phyloP scores from a whole-genome alignment of 1,140 invertebrate species.

The Pseudobourletiella spinata region DNA sequence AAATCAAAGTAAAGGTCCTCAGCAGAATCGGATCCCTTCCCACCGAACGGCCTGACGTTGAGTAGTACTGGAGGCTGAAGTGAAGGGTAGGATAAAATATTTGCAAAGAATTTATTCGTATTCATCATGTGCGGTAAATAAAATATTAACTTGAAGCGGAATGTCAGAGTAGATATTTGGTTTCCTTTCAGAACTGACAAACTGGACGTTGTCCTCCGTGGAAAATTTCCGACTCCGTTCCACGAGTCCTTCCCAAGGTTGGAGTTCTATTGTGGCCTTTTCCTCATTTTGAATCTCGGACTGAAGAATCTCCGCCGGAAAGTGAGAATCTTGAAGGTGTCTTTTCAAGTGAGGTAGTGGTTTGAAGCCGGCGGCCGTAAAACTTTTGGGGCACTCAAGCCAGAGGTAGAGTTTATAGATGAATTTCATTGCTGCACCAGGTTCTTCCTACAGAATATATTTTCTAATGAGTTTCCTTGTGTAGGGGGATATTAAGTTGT shows the following conservation, averaged over 20 bases:
- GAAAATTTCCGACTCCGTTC: neutral
- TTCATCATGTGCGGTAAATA: too few relatives aligned
- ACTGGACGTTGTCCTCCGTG: neutral
- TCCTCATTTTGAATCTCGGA: too few relatives aligned
- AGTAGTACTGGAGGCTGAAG: neutral
- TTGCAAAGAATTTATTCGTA: neutral
- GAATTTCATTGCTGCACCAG: conserved; percentile 8
- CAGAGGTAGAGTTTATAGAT: conserved; percentile 6
- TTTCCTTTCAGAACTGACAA: neutral
- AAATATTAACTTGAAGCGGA: neutral
- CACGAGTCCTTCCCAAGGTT: neutral
- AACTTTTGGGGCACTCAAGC: neutral
- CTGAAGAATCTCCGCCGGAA: too few relatives aligned
- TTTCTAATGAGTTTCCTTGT: neutral
- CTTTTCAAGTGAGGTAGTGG: neutral
- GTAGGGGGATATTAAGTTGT: neutral
- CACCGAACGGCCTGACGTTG: neutral
- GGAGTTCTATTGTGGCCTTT: neutral
- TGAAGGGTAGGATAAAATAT: neutral
- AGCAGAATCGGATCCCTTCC: neutral
- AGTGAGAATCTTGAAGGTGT: neutral
- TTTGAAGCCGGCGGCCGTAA: neutral
- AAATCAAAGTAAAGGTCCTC: conserved; percentile 1
- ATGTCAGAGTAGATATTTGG: neutral
- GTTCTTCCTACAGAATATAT: conserved; percentile 3